phyloP scores from a whole-genome alignment of 2,113 vertebrate species.

The Paramisgurnus dabryanus region DNA sequence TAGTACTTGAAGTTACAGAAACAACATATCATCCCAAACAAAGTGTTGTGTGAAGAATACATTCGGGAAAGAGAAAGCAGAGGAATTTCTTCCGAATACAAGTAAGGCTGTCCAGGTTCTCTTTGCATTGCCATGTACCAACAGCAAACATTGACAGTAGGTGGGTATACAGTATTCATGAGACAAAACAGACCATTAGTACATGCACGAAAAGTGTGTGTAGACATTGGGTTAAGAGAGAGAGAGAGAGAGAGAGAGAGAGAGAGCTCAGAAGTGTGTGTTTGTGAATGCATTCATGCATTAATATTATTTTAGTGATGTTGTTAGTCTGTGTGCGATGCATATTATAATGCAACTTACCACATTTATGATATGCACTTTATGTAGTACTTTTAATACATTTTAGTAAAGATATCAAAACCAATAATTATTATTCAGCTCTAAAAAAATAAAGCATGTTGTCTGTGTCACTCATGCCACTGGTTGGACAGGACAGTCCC shows the following conservation, averaged over 20 bases:
- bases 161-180: background rate
- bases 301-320: slow-evolving; percentile 65
- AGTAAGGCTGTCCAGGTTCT: background rate
- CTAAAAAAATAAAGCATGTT: too few species aligned
- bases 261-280: slow-evolving; percentile 44
- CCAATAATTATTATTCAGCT: too few species aligned
- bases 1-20: background rate
- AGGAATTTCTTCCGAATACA: slow-evolving; percentile 2
- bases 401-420: too few species aligned
- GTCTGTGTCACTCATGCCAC: too few species aligned
- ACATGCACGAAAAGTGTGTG: slow-evolving; percentile 67
- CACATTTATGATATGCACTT: background rate
- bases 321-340: slow-evolving; percentile 68
- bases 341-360: background rate
- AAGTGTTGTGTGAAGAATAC: background rate
- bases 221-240: slow-evolving; percentile 40
- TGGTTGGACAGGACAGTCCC: too few species aligned
- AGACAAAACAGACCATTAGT: slow-evolving; percentile 46
- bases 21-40: slow-evolving; percentile 5
- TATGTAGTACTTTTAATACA: too few species aligned
- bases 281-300: slow-evolving; percentile 70
- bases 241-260: slow-evolving; percentile 51
- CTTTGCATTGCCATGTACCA: slow-evolving; percentile 41
- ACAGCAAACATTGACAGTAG: slow-evolving; percentile 24
- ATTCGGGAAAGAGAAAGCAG: background rate